phyloP scores from a whole-genome alignment of 1,140 invertebrate species.

The Zaprionus gabonicus region DNA sequence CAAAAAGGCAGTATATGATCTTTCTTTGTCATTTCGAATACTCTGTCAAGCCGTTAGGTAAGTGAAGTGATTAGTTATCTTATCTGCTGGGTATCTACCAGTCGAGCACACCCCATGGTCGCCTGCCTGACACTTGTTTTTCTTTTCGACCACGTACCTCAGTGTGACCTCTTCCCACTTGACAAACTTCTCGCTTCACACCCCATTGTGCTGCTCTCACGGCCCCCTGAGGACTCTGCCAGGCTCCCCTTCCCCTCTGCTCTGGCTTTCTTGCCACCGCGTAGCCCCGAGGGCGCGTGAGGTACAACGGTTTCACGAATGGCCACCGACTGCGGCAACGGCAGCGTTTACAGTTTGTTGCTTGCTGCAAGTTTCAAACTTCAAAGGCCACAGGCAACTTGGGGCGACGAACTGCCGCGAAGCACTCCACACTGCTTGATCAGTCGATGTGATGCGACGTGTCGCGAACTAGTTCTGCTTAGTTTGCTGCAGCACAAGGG shows the following conservation, averaged over 20 bases:
- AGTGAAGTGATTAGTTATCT: no score
- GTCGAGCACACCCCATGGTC: background rate
- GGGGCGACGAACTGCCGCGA: background rate
- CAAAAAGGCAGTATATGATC: no score
- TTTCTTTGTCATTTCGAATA: no score
- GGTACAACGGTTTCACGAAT: background rate
- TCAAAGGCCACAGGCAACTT: slow-evolving; percentile 6
- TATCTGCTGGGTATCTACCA: background rate
- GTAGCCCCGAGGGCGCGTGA: background rate
- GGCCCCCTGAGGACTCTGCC: background rate
- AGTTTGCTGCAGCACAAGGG: background rate
- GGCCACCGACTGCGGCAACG: slow-evolving; percentile 1
- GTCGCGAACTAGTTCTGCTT: background rate
- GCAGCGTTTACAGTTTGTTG: slow-evolving; percentile 5
- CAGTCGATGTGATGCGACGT: slow-evolving; percentile 2
- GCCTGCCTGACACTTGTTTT: background rate
- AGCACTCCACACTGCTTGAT: background rate
- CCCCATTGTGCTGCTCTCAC: background rate
- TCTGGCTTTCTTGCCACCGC: background rate
- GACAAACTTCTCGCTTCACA: background rate
- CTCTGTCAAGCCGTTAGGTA: no score
- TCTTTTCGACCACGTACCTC: slow-evolving; percentile 2
- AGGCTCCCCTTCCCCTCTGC: background rate
- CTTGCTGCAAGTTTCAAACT: slow-evolving; percentile 5
- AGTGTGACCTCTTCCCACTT: slow-evolving; percentile 2